Conservation (phyloP, 35 echinoderm and acorn worm species). For the Lytechinus variegatus region DNA sequence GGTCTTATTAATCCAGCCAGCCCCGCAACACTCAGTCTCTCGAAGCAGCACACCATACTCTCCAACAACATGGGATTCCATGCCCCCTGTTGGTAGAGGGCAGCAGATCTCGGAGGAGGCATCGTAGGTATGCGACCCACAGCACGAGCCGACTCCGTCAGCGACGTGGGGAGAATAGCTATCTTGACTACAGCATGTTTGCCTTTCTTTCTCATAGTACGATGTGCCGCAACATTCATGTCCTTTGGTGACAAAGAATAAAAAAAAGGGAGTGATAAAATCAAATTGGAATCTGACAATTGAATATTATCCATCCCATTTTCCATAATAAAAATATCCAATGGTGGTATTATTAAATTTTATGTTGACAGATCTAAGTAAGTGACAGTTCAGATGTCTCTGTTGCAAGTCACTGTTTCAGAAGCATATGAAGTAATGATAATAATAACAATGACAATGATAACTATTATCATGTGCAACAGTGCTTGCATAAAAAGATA, state of each 20-base stretch:
- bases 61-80: neutral
- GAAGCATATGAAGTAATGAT: no score
- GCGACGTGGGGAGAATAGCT: neutral
- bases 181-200: slow-evolving; percentile 5
- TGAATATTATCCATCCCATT: no score
- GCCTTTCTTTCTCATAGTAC: neutral
- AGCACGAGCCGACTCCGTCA: slow-evolving; percentile 27
- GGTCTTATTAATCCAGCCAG: neutral
- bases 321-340: no score
- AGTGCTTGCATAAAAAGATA: no score
- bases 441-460: no score
- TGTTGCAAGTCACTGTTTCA: no score
- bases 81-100: neutral
- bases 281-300: no score
- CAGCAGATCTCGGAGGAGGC: slow-evolving; percentile 15
- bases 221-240: slow-evolving; percentile 31
- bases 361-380: no score
- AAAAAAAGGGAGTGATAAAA: no score
- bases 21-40: slow-evolving; percentile 28
- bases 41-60: neutral
- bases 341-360: no score
- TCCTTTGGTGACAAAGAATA: neutral
- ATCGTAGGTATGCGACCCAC: slow-evolving; percentile 4
- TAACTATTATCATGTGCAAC: no score
- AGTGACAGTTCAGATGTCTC: no score